Percentiles rank a stretch among this genome's conserved stretches.
phyloP scores from a whole-genome alignment of 2,113 vertebrate genomes.

The Rhadina sibilatrix region DNA sequence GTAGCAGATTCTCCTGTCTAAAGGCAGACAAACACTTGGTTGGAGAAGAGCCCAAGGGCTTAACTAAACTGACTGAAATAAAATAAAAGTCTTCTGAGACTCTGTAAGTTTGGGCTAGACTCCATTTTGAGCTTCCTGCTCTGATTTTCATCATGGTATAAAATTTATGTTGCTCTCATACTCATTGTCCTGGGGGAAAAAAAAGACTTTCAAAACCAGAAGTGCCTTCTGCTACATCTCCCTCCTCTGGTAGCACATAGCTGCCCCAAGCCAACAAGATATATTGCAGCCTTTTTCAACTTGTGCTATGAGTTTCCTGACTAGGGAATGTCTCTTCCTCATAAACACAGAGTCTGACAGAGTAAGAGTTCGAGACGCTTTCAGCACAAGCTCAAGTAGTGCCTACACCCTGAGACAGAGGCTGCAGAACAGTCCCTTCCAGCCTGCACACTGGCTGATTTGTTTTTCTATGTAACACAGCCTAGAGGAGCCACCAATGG shows the following conservation, averaged over 20 bases:
- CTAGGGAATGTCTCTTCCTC: background rate
- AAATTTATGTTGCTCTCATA: background rate
- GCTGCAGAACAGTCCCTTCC: background rate
- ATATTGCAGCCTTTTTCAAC: background rate
- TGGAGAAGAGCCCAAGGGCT: background rate
- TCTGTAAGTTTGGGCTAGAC: background rate
- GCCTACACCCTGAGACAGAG: fast-evolving
- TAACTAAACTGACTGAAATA: background rate
- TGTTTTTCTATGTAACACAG: background rate
- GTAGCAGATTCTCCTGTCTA: background rate
- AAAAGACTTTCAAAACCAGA: background rate
- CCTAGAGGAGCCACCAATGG: background rate
- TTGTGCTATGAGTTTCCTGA: background rate
- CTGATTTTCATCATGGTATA: background rate
- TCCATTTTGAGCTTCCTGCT: background rate
- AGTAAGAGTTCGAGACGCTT: background rate
- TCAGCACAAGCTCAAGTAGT: background rate
- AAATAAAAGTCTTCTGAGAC: background rate
- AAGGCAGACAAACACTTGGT: background rate
- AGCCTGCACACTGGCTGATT: background rate
- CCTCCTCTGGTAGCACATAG: background rate
- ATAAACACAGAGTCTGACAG: background rate
- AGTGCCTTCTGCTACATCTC: background rate
- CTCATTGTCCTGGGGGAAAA: fast-evolving
- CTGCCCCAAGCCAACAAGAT: background rate